Base-by-base conservation (phyloP, 2,113 vertebrate species). In the Hemicordylus capensis region DNA sequence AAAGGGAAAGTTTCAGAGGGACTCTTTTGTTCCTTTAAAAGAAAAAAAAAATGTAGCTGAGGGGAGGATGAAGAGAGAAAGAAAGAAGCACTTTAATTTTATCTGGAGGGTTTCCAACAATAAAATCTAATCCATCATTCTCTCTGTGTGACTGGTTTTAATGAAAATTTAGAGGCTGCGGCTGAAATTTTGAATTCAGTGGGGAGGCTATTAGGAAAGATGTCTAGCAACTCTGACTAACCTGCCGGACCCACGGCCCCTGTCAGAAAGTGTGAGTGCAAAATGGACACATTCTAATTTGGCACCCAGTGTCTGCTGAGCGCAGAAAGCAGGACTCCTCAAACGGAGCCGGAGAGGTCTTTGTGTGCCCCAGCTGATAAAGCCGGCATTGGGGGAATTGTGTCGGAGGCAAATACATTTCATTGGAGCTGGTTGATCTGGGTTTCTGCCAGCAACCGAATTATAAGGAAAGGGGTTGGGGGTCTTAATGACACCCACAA, bases 41-140 rank as follows among this genome's bases (percentile, higher is more conserved):
- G 76, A 48, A 63, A 51, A 63, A 42, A 26, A 14, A 24, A 39
- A 20, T 20, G 19, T 4, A 10, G 42, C 19, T 28, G 26, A 7
- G 12, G 17, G 46, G 31, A 20, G n/a, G 3, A 46, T 48, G 28
- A 44, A 10, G 34, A 4, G 4, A 87, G 91, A 92, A 90, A 90
- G 83, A 84, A 93, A 91, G 93, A 90, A 92, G 89, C 92, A 90
- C 93, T 93, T 95, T 94, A 92, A 95, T 95, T 95, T 95, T 85
- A 91, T 91, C 92, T 96, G 95, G 95, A 95, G 92, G 85, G 87
- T 94, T 95, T 96, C 95, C 95, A 96, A 92, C 89, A 91, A 91
- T 92, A 96, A 96, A 95, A 95, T 94, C 93, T 85, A 95, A 95
- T 94, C 94, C 95, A 94, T 96, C 95, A 94, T 89, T 81, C 88